A percentile compares a stretch with the other conserved stretches of the same genome.
These are phyloP conservation scores for Enteromius afrohamiltoni DNA, from an alignment of 2,797 vertebrate genomes.

Conservation along the genomic window DNA sequence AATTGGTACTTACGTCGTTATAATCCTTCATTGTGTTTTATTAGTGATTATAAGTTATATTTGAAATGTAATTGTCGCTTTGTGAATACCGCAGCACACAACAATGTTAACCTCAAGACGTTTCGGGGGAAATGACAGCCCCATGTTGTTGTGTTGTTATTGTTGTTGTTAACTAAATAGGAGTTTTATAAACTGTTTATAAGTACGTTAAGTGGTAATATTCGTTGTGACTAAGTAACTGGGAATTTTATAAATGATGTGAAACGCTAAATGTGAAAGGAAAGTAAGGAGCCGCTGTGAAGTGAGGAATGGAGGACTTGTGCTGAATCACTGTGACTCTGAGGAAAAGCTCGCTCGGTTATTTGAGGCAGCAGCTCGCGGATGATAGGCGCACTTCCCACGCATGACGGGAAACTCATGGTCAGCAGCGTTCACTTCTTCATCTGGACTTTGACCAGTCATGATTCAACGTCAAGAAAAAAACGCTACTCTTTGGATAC, in stretches of 20 bases:
- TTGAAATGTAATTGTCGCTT: not conserved
- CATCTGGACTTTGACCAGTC: conserved; percentile 54
- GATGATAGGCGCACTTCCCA: conserved; percentile 63
- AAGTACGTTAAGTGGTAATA: too few relatives aligned
- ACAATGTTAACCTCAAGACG: not conserved
- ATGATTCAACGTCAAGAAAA: conserved; percentile 5
- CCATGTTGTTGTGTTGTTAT: not conserved
- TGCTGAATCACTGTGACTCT: conserved; percentile 85
- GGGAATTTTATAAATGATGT: not conserved
- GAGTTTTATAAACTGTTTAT: not conserved
- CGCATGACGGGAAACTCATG: conserved; percentile 70
- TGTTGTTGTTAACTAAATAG: not conserved
- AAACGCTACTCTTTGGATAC: not conserved
- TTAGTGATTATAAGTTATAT: not conserved
- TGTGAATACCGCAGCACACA: not conserved
- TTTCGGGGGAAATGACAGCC: not conserved
- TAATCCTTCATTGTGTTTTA: not conserved
- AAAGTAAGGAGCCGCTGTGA: not conserved
- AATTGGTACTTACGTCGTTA: not conserved
- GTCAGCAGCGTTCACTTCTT: conserved; percentile 51
- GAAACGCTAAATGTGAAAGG: not conserved
- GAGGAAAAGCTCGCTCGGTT: conserved; percentile 70
- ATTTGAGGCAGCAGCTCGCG: conserved; percentile 64
- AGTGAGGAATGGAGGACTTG: conserved; percentile 62
- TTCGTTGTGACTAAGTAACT: not conserved